Base-by-base conservation (phyloP, 92 coral and sea anemone genomes). In the Epizoanthus fatuus region DNA sequence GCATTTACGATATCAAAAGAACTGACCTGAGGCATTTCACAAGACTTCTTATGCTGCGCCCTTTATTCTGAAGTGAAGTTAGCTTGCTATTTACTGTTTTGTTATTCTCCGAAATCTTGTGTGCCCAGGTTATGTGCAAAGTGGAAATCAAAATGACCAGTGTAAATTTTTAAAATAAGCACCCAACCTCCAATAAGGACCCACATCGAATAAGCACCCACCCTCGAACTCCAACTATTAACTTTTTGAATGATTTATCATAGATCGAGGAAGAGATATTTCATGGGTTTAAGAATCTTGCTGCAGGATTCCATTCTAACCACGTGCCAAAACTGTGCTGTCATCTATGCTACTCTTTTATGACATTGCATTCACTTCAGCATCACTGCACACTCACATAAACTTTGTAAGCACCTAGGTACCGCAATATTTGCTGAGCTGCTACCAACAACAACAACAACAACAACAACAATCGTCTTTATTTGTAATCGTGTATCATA, bases 181-280 rank as follows among this genome's bases (percentile, higher is more conserved):
- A 59, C 64, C 64, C 64, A 59, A 59, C 64, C 29, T 59, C 64
- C 64, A 59, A 59, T 59, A 59, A 59, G 66, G 66, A 60, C 66
- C 66, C 66, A 60, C 66, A 19, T 60, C 66, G 66, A 60, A 60
- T 19, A 60, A 60, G 66, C 37, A 60, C 29, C 66, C 66, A 60
- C 37, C 37, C 66, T 60, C 25, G 66, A 60, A 20, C 66, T 60
- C 66, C 66, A 59, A 59, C 64, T 59, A 59, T 59, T n/a, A 59
- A 59, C 25, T 59, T 59, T 56, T 15, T 59, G 29, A 59, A 59
- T 59, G 64, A 59, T 15, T 59, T 16, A 59, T 59, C 47, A 44
- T 44, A 44, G 47, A 44, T 44, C 47, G 47, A 44, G 47, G 47
- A 44, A 44, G 35, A 29, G 35, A 29, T 29, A 29, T 29, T 29